Percentiles rank a stretch among this genome's conserved stretches.
These are phyloP conservation scores for Dastarcus helophoroides DNA, from an alignment of 2,888 invertebrate genomes.

Conservation along the genomic window DNA sequence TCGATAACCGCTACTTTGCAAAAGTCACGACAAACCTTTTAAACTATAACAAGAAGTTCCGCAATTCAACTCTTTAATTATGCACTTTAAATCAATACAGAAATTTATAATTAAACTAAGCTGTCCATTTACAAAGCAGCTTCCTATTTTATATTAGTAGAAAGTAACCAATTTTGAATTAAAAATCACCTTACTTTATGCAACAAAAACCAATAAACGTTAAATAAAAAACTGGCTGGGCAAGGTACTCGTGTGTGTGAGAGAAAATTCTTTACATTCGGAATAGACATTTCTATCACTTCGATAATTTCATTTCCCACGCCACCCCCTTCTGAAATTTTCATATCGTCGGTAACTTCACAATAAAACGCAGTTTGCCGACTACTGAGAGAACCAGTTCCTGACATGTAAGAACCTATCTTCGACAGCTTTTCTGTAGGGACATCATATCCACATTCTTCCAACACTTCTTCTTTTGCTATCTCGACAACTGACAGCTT, in stretches of 20 bases:
- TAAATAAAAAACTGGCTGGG: slow-evolving; percentile 69
- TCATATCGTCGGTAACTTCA: slow-evolving; percentile 79
- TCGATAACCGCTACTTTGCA: no score
- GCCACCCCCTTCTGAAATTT: slow-evolving; percentile 61
- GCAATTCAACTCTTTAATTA: no score
- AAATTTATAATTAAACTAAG: no score
- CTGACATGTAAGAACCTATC: slow-evolving; percentile 55
- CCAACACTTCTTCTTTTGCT: slow-evolving; percentile 76
- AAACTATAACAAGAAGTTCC: no score
- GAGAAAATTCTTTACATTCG: slow-evolving; percentile 52
- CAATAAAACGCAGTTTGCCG: slow-evolving; percentile 78
- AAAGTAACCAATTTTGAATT: no score
- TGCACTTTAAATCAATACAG: no score
- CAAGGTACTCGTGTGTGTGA: slow-evolving; percentile 51
- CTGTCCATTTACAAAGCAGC: no score
- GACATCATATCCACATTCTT: slow-evolving; percentile 91
- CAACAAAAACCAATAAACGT: slow-evolving; percentile 67
- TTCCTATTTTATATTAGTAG: no score
- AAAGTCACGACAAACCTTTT: no score
- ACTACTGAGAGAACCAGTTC: slow-evolving; percentile 68
- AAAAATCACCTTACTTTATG: slow-evolving; percentile 37
- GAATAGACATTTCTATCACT: slow-evolving; percentile 69
- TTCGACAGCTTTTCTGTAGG: slow-evolving; percentile 50
- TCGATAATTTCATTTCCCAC: slow-evolving; percentile 83
- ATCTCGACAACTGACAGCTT: slow-evolving; percentile 59